Conservation (phyloP, 2,113 vertebrate species). For the Eurystomus gularis region DNA sequence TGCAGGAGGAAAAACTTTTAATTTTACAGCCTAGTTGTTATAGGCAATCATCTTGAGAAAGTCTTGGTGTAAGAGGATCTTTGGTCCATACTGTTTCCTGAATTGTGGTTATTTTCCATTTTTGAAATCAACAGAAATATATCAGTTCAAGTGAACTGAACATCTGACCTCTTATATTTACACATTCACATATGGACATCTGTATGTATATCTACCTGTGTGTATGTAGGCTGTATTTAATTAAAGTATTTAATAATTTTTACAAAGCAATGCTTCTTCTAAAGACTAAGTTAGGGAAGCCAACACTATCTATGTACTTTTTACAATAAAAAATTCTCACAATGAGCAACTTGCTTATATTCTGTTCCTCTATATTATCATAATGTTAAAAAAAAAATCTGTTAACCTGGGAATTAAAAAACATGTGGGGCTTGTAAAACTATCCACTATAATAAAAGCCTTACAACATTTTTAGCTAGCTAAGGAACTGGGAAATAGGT, state of each 20-base stretch:
- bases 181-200: neutral
- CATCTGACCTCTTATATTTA: neutral
- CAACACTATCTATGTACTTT: neutral
- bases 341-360: neutral
- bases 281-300: neutral
- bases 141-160: neutral
- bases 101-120: neutral
- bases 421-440: conserved; percentile 13
- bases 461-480: conserved; percentile 41
- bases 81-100: neutral
- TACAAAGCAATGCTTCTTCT: neutral
- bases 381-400: conserved; percentile 14
- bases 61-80: neutral
- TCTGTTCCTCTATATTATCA: neutral
- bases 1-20: neutral
- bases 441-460: conserved; percentile 25
- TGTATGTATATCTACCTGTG: neutral
- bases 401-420: conserved; percentile 27
- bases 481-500: conserved; percentile 41
- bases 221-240: neutral
- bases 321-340: neutral
- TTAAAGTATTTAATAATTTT: neutral
- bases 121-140: neutral
- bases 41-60: neutral
- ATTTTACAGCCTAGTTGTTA: neutral